phyloP scores from a whole-genome alignment of 2,797 vertebrate genomes.

The Microctenopoma steveboyesi region DNA sequence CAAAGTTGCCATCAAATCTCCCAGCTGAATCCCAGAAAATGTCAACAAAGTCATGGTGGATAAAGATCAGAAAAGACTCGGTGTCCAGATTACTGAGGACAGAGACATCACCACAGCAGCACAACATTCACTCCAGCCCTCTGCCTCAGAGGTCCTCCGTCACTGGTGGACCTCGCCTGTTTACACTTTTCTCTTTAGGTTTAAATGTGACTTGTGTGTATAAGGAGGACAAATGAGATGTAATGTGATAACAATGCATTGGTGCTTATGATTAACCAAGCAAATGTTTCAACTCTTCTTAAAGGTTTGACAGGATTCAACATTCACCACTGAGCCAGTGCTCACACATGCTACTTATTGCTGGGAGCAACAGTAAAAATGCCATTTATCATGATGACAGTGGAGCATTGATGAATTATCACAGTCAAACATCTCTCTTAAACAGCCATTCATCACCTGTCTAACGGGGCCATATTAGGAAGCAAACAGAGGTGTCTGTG shows the following conservation, averaged over 20 bases:
- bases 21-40: conserved; percentile 76
- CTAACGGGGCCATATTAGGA: conserved; percentile 28
- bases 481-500: conserved; percentile 3
- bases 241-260: no score
- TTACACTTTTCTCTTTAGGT: conserved; percentile 4
- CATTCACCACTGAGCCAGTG: conserved; percentile 15
- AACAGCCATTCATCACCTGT: conserved; percentile 52
- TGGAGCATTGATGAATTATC: conserved; percentile 57
- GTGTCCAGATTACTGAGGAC: conserved; percentile 66
- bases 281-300: no score
- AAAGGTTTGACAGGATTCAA: no score
- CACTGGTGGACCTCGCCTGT: conserved; percentile 12
- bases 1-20: conserved; percentile 69
- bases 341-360: conserved; percentile 29
- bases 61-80: conserved; percentile 69
- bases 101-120: conserved; percentile 69
- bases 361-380: conserved; percentile 39
- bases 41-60: conserved; percentile 79
- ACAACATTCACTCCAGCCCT: conserved; percentile 13
- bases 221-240: not conserved
- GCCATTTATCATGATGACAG: conserved; percentile 58
- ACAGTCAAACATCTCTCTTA: conserved; percentile 49
- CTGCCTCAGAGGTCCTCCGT: conserved; percentile 4
- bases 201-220: not conserved
- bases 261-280: no score